Percentiles rank a stretch among this genome's conserved stretches.
Conservation (phyloP, 2,797 vertebrate species). For the Capromys pilorides region DNA sequence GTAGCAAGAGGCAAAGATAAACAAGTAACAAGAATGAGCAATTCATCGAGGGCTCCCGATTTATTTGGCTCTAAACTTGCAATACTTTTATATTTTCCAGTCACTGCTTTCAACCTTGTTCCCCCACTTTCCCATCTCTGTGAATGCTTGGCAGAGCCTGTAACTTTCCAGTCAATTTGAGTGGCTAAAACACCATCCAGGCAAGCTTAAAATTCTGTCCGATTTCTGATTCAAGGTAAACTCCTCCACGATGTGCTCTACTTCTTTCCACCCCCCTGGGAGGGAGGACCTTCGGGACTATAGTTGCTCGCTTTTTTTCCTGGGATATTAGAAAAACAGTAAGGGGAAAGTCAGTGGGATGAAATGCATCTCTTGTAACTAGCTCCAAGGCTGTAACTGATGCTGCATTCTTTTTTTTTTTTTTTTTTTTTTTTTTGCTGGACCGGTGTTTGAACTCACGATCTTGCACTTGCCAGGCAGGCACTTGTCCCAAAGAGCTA, state of each 20-base stretch:
- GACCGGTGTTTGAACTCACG: too few species aligned
- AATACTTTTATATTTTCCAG: background rate
- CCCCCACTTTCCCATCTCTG: conserved; percentile 32
- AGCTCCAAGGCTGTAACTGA: background rate
- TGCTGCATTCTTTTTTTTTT: background rate
- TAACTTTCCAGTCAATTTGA: conserved; percentile 52
- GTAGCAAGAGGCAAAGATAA: background rate
- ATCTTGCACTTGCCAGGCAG: too few species aligned
- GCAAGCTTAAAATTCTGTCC: conserved; percentile 48
- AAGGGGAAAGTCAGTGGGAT: background rate
- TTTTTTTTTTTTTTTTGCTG: too few species aligned
- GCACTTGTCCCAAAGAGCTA: too few species aligned
- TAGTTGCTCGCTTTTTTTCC: background rate
- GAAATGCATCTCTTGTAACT: background rate
- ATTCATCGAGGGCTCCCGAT: background rate
- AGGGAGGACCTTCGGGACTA: conserved; percentile 31
- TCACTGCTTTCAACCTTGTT: conserved; percentile 31
- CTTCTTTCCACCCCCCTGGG: background rate
- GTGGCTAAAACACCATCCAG: conserved; percentile 31
- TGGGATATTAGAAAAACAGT: background rate
- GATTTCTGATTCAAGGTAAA: conserved; percentile 2
- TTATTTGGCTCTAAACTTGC: conserved; percentile 52
- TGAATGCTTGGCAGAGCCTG: conserved; percentile 18
- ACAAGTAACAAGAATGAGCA: background rate
- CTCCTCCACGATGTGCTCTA: background rate